Evolutionary conservation across 2,888 invertebrate species (phyloP).

Genomic region (Microplitis deprimator): DNA sequence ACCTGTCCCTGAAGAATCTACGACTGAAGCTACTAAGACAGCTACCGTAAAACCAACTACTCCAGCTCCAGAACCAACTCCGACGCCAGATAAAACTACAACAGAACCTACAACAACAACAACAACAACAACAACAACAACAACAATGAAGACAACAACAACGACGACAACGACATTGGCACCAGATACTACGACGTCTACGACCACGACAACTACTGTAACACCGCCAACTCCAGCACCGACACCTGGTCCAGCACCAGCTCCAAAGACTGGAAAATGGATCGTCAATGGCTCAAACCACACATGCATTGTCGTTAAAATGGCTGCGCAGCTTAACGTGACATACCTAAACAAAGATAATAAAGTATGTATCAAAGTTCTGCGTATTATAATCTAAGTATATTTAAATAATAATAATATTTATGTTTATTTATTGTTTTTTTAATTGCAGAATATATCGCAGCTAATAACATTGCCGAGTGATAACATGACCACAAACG

Average conservation of each 20-base stretch:
- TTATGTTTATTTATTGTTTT: slow-evolving; percentile 21
- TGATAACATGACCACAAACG: slow-evolving; percentile 63
- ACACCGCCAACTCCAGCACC: slow-evolving; percentile 64
- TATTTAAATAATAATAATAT: not conserved
- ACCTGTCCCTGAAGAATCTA: not conserved
- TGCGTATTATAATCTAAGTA: slow-evolving; percentile 7
- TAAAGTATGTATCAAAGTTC: slow-evolving; percentile 52
- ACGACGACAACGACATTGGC: slow-evolving; percentile 29
- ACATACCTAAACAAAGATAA: slow-evolving; percentile 71
- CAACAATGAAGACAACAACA: slow-evolving; percentile 23
- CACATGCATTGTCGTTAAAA: slow-evolving; percentile 78
- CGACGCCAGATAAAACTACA: no score
- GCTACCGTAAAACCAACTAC: not conserved
- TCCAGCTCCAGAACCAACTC: not conserved
- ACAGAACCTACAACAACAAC: slow-evolving; percentile 9
- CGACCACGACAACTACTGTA: slow-evolving; percentile 62
- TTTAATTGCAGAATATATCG: slow-evolving; percentile 63
- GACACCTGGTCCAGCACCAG: slow-evolving; percentile 47
- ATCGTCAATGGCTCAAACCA: slow-evolving; percentile 70
- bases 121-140: slow-evolving; percentile 19
- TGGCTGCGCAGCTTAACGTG: slow-evolving; percentile 79
- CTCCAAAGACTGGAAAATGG: slow-evolving; percentile 72
- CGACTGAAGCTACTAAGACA: not conserved
- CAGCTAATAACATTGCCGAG: slow-evolving; percentile 70
- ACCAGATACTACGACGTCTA: slow-evolving; percentile 27